Conservation (phyloP, 2,888 invertebrate genomes). For the Portevinia maculata region DNA sequence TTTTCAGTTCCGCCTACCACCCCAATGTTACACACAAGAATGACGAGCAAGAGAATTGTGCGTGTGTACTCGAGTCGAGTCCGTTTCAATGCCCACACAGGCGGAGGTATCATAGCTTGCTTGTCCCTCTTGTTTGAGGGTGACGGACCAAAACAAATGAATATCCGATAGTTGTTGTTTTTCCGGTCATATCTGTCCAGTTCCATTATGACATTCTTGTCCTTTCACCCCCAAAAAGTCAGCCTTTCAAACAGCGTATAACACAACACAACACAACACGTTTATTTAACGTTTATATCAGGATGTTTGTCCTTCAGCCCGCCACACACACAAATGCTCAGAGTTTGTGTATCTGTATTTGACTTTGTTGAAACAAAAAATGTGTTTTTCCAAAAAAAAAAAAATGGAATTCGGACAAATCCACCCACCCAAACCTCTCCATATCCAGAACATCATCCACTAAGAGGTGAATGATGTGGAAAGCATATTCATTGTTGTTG, state of each 20-base stretch:
- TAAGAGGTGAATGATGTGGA: constrained; percentile 24
- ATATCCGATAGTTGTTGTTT: constrained; percentile 50
- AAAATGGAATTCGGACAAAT: background rate
- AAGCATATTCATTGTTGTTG: constrained; percentile 16
- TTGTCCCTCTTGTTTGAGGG: constrained; percentile 28
- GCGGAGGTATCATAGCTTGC: constrained; percentile 2
- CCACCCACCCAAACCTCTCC: background rate
- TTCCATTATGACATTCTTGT: background rate
- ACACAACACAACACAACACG: constrained; percentile 25
- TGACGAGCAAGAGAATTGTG: constrained; percentile 28
- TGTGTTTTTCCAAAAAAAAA: background rate
- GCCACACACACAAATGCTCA: background rate
- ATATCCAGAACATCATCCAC: background rate
- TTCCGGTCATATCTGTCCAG: background rate
- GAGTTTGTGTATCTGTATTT: constrained; percentile 8
- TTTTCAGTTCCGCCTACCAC: background rate
- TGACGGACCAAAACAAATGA: constrained; percentile 64
- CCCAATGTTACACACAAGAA: background rate
- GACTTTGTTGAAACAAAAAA: constrained; percentile 10
- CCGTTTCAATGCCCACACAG: background rate
- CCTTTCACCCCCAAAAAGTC: constrained; percentile 2
- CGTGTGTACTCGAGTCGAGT: constrained; percentile 31
- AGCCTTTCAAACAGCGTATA: constrained; percentile 6
- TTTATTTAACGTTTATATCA: constrained; percentile 20
- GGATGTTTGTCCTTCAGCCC: background rate